Percentiles rank a stretch among this genome's conserved stretches.
Evolutionary conservation across 2,888 invertebrate species (phyloP).

Genomic region (Drosophila atripex): DNA sequence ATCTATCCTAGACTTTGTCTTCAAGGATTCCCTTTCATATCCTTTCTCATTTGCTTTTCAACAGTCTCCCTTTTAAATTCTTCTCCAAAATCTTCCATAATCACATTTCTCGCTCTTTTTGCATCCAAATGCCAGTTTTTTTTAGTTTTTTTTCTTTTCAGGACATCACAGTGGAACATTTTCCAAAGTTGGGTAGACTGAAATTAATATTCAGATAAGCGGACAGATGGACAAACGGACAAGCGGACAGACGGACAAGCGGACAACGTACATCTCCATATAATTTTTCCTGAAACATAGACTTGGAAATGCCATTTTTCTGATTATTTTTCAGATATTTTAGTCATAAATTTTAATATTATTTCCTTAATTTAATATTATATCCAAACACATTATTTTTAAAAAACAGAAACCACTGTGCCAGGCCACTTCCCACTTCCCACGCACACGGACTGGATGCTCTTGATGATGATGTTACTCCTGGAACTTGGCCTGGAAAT

Average conservation of each 20-base stretch:
- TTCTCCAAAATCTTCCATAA: conserved; percentile 16
- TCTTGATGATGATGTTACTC: conserved; percentile 47
- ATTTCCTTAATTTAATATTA: too few relatives aligned
- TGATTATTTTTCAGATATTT: too few relatives aligned
- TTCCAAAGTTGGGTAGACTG: too few relatives aligned
- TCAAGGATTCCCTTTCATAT: not conserved
- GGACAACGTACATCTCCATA: too few relatives aligned
- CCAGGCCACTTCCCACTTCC: conserved; percentile 10
- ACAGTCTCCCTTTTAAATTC: not conserved
- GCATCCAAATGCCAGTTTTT: conserved; percentile 8
- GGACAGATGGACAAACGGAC: too few relatives aligned
- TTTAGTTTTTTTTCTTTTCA: not conserved
- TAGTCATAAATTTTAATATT: too few relatives aligned
- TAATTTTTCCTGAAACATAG: too few relatives aligned
- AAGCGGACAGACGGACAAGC: too few relatives aligned
- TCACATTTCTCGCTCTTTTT: not conserved
- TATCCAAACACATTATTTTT: too few relatives aligned
- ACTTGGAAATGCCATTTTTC: too few relatives aligned
- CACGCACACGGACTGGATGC: conserved; percentile 24
- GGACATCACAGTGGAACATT: not conserved
- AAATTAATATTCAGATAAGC: too few relatives aligned
- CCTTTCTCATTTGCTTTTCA: not conserved
- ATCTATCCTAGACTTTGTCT: not conserved
- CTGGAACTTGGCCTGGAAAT: conserved; percentile 2
- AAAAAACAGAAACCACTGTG: not conserved